Conservation (phyloP, 2,797 vertebrate genomes). For the Streptopelia turtur region DNA sequence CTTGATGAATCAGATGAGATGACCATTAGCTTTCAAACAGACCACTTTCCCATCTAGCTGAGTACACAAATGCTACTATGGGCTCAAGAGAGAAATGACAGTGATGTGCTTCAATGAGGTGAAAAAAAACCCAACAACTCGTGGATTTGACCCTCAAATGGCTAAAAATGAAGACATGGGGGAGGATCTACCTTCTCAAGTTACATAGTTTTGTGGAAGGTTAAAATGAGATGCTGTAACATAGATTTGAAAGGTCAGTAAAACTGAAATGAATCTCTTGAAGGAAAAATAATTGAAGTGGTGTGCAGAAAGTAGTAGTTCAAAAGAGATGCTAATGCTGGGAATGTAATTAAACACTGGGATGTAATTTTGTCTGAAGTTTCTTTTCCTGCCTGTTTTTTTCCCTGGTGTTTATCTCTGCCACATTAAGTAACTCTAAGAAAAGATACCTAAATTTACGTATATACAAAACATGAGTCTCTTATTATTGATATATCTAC, state of each 20-base stretch:
- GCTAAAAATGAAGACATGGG: neutral
- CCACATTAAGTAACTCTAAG: neutral
- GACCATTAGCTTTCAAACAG: neutral
- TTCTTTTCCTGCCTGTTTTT: neutral
- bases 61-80: neutral
- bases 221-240: neutral
- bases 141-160: neutral
- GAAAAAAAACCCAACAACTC: neutral
- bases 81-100: neutral
- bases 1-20: neutral
- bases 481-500: neutral
- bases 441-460: neutral
- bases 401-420: rapidly evolving
- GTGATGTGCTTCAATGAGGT: rapidly evolving
- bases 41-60: neutral
- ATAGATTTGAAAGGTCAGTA: neutral
- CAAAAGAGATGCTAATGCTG: neutral
- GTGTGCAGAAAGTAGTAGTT: neutral
- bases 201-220: neutral
- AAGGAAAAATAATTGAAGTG: neutral
- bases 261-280: neutral
- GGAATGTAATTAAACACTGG: neutral
- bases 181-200: rapidly evolving
- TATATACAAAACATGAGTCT: neutral
- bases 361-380: neutral